These are phyloP conservation scores for Ceratosolen fusciceps DNA, from an alignment of 1,140 invertebrate genomes.

Conservation along the genomic window DNA sequence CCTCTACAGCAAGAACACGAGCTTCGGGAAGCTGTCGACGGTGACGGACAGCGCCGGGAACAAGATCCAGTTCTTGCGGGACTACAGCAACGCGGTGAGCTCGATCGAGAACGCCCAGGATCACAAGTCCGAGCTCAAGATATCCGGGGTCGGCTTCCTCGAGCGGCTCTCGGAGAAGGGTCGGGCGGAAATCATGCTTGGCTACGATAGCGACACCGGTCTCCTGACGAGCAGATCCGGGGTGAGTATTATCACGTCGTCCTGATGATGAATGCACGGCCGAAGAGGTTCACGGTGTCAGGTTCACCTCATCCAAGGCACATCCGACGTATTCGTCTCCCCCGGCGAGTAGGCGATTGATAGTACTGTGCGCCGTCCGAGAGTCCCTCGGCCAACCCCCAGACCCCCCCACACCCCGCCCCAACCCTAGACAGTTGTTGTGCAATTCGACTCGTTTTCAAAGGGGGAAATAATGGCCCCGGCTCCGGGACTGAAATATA, in stretches of 20 bases:
- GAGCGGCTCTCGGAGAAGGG: slow-evolving; percentile 87
- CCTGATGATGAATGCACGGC: too few relatives aligned
- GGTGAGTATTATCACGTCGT: slow-evolving; percentile 72
- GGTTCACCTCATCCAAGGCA: too few relatives aligned
- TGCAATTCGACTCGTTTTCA: slow-evolving; percentile 43
- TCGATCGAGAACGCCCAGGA: slow-evolving; percentile 95
- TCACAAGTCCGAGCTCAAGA: slow-evolving; percentile 90
- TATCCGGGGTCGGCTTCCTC: slow-evolving; percentile 88
- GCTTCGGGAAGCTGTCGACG: slow-evolving; percentile 92
- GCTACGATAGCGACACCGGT: slow-evolving; percentile 87
- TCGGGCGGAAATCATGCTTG: slow-evolving; percentile 84
- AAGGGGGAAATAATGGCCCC: slow-evolving; percentile 18
- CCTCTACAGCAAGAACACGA: slow-evolving; percentile 96
- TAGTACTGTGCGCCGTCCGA: too few relatives aligned
- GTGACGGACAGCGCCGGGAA: slow-evolving; percentile 94
- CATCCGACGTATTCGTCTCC: too few relatives aligned
- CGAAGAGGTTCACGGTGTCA: too few relatives aligned
- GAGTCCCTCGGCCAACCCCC: too few relatives aligned
- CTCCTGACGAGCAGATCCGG: slow-evolving; percentile 85
- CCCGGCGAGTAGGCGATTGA: too few relatives aligned
- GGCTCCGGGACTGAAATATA: background rate
- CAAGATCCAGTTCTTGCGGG: slow-evolving; percentile 91
- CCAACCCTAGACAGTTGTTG: too few relatives aligned
- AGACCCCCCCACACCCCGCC: too few relatives aligned
- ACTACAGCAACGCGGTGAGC: slow-evolving; percentile 90